Base-by-base conservation (phyloP, 2,888 invertebrate genomes). In the Hirtodrosophila histrioides region DNA sequence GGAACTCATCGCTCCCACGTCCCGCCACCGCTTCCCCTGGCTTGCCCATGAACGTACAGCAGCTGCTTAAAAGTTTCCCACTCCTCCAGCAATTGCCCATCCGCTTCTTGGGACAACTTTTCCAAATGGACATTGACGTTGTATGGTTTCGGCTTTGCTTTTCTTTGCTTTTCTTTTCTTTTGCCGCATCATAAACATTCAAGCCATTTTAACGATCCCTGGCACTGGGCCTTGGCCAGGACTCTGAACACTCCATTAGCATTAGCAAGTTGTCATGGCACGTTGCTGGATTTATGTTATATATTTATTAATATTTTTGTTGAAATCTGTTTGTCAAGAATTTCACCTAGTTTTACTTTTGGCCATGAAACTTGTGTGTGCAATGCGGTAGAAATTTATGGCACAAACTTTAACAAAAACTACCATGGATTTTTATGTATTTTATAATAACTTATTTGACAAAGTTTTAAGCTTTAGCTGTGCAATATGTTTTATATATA, bases 41-140 rank as follows among this genome's bases (percentile, higher is more conserved):
- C 53, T 45, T 48, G 57, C 57, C 71, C 67, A 66, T 62, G 55
- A 54, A 60, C 58, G 45, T 24, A 60, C 72, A 69, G 64, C 84
- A 84, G 86, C 83, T 84, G 86, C 82, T 72, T 69, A 64, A 77
- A 86, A 79, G 55, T 73, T 77, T 43, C 39, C 36, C 44, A 23
- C 43, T 27, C 9, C 11, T 23, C 12, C 31, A 1, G 7, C 29
- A 60, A 69, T 57, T 39, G 60, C 46, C 65, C 65, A 50, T 55
- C 56, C 41, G 69, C 50, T 69, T 78, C 83, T 87, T 78, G 64
- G 66, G 53, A 60, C 63, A 88, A 82, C 74, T 86, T 86, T 74
- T 63, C 56, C 78, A 87, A 82, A 82, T 78, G 82, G 82, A 85
- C 82, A 85, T 87, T 81, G 85, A 81, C 68, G 74, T 77, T 86